Conservation (phyloP, 2,888 invertebrate genomes). For the Nephrotoma guestfalica region DNA sequence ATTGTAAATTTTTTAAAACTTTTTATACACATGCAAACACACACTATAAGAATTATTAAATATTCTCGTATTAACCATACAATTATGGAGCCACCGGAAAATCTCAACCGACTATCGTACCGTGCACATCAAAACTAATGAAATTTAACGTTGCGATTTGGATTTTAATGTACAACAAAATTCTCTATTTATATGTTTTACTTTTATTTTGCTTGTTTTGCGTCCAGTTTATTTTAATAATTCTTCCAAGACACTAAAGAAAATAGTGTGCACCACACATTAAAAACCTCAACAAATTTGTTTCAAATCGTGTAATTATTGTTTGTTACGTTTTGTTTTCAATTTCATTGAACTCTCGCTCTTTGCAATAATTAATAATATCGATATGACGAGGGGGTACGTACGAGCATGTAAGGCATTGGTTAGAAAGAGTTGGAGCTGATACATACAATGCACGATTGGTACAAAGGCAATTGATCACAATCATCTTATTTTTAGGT, state of each 20-base stretch:
- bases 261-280: background rate
- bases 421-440: background rate
- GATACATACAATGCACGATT: background rate
- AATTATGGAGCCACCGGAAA: background rate
- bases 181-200: background rate
- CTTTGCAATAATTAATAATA: background rate
- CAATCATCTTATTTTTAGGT: no score
- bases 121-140: background rate
- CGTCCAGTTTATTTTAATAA: background rate
- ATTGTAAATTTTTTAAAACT: background rate
- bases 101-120: background rate
- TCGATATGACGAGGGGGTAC: background rate
- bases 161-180: background rate
- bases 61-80: background rate
- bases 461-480: background rate
- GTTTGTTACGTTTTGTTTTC: background rate
- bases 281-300: background rate
- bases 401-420: background rate
- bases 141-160: background rate
- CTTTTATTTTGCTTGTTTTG: background rate
- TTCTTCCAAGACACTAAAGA: background rate
- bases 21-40: background rate
- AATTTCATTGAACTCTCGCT: background rate
- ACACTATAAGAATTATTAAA: background rate
- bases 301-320: background rate